A percentile compares a stretch with the other conserved stretches of the same genome.
Conservation (phyloP, 2,113 vertebrate genomes). For the Cottus gobio region DNA sequence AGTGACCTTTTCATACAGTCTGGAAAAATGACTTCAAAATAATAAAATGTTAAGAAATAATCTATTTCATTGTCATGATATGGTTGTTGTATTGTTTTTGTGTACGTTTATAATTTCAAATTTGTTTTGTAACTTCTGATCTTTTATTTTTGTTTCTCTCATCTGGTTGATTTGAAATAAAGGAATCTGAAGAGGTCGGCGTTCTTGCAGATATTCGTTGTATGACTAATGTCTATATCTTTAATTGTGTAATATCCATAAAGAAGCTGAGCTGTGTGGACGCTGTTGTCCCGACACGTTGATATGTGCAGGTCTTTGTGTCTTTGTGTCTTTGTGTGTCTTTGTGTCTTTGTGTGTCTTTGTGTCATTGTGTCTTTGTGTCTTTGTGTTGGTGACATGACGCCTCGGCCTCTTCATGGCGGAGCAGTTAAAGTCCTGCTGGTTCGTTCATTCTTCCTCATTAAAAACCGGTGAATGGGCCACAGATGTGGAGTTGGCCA, state of each 20-base stretch:
- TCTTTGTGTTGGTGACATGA: no score
- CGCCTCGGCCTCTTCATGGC: constrained; percentile 72
- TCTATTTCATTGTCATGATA: background rate
- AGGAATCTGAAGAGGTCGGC: background rate
- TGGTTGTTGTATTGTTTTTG: background rate
- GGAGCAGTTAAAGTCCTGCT: constrained; percentile 75
- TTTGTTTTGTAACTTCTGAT: background rate
- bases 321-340: no score
- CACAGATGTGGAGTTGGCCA: constrained; percentile 77
- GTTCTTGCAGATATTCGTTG: background rate
- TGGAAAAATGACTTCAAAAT: no score
- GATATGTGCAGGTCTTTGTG: no score
- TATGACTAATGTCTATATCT: background rate
- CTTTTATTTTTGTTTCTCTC: background rate
- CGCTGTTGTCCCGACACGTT: no score
- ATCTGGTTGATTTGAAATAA: background rate
- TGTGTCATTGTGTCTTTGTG: no score
- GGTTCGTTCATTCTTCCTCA: constrained; percentile 78
- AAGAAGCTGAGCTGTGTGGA: constrained; percentile 7
- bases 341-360: no score
- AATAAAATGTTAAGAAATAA: no score
- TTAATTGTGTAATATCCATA: background rate
- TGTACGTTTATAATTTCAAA: background rate
- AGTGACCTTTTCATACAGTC: no score
- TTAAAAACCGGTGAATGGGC: constrained; percentile 75